Base-by-base conservation (phyloP, 2,797 vertebrate genomes). In the Tauraco hartlaubi region DNA sequence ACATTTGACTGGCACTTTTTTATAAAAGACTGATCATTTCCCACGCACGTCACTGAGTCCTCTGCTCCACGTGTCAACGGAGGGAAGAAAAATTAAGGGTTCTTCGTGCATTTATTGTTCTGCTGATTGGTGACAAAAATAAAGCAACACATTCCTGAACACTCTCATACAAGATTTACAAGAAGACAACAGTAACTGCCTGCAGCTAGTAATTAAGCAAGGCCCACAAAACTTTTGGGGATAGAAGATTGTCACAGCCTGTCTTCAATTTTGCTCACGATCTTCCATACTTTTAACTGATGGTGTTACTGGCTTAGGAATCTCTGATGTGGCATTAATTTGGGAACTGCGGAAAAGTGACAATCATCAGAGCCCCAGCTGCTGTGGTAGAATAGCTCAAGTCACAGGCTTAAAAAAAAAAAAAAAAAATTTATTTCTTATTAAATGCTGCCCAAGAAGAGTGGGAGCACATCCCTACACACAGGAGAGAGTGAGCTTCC, bases 1-100 rank as follows among this genome's bases (percentile, higher is more conserved):
- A 76, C 11, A 6, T 41, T 35, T 58, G 18, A 39, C 13, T 23
- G 22, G 13, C 18, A 22, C 23, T 49, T 59, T 46, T 87, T 39
- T 4, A 20, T 43, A 52, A 69, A 78, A 82, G 12, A 55, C 48
- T 29, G 17, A 62, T 48, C 17, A 12, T 79, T 81, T 82, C 59
- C 85, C 44, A 73, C 0, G 1, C n/a, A 31, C 55, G 13, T n/a
- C 43, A 37, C 43, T 0, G 0, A 81, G n/a, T 16, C 11, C 55
- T 78, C 15, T 1, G 31, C 31, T 77, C 14, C 41, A 15, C 46
- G 9, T 52, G 63, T 61, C 68, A 74, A 67, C 39, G 66, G 63
- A 82, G 26, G 29, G 49, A 39, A 84, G 41, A 51, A 73, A n/a
- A 82, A 78, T 0, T 0, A 41, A 64, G 31, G 31, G 22, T 5